Percentiles rank a stretch among this genome's conserved stretches.
Evolutionary conservation across 2,113 vertebrate species (phyloP).

Genomic region (Octodon degus): DNA sequence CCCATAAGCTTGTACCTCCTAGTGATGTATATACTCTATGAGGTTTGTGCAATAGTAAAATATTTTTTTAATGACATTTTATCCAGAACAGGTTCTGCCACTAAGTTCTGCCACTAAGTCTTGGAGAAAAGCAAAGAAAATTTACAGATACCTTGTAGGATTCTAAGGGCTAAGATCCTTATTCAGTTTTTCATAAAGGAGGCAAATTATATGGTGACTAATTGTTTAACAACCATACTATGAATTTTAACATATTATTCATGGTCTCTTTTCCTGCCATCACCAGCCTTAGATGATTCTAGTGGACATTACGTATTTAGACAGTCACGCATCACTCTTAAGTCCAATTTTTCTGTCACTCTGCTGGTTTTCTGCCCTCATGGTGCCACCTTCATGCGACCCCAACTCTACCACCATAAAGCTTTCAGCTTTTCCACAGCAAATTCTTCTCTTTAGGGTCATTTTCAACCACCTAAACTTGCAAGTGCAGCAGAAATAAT

Average conservation of each 20-base stretch:
- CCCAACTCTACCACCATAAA: fast-evolving
- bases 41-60: background rate
- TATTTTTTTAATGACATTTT: too few species aligned
- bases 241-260: background rate
- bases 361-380: background rate
- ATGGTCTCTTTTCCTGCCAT: background rate
- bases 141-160: background rate
- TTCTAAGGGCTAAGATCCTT: background rate
- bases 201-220: background rate
- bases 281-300: conserved; percentile 6
- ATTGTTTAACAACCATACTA: background rate
- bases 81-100: background rate
- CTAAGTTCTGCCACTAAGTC: background rate
- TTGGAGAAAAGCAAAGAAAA: background rate
- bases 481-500: background rate
- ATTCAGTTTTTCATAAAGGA: background rate
- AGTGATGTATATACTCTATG: background rate
- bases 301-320: background rate
- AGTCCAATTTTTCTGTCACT: background rate
- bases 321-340: background rate
- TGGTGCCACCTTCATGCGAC: too few species aligned
- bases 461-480: background rate
- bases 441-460: background rate
- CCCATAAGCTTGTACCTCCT: background rate
- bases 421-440: background rate